Base-by-base conservation (phyloP, 2,888 invertebrate genomes). In the Automeris io region DNA sequence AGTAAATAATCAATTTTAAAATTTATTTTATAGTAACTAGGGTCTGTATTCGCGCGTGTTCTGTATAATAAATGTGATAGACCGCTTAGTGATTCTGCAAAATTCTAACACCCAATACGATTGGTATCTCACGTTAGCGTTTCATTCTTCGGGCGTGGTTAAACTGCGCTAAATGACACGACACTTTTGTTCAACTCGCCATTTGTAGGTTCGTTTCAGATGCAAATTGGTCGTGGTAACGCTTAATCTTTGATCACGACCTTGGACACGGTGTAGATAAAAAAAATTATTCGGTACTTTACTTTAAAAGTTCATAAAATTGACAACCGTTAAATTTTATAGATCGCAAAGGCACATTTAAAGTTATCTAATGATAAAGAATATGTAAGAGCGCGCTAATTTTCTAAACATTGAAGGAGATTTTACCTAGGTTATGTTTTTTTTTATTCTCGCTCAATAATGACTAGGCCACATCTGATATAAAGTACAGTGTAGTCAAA, bases 41-140 rank as follows among this genome's bases (percentile, higher is more conserved):
- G 29, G 33, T 24, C 33, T 31, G 25, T 13, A 31, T 35, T 41
- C 18, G 23, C 37, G 11, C 12, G 19, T 19, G 8, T 4, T 18
- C 23, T 11, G 18, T 18, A 33, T 18, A 25, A 11, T 33, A 33
- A 34, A 35, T 41, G 40, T 47, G 33, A 47, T 41, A 43, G 46
- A 47, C 45, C 45, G 36, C 40, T 45, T 41, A 51, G 54, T 70
- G 69, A 70, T 61, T 52, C 48, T 53, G 61, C 65, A 59, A 47
- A 61, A 59, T 46, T 37, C 26, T 41, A 46, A 47, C 42, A 41
- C 46, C 46, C 39, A 49, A 46, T 49, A 49, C 52, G 55, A 61
- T 58, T 61, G 57, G 60, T 61, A 61, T 56, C 55, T 49, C 54
- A 54, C 51, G 53, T 58, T 61, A 49, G 57, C 57, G 57, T 57